phyloP scores from a whole-genome alignment of 1,140 invertebrate genomes.

The Holotrichia oblita region DNA sequence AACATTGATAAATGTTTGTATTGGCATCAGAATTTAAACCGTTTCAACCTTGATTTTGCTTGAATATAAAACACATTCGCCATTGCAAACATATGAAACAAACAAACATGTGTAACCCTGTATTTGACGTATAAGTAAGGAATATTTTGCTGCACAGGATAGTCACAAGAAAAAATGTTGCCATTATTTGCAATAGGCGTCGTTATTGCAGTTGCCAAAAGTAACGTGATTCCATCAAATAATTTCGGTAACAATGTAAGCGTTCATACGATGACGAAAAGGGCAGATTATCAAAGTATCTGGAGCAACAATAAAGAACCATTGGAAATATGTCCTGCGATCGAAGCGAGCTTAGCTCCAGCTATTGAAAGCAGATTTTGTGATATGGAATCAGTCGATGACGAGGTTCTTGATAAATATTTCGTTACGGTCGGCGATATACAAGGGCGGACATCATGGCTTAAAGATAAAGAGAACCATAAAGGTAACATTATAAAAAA shows the following conservation, averaged over 20 bases:
- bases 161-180: not conserved
- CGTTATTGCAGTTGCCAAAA: not conserved
- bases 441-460: not conserved
- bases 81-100: constrained; percentile 8
- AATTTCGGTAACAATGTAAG: not conserved
- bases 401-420: not conserved
- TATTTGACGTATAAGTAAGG: not conserved
- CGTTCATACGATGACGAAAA: not conserved
- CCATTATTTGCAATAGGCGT: not conserved
- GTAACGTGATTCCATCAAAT: not conserved
- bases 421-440: constrained; percentile 23
- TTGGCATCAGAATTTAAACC: not conserved
- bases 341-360: constrained; percentile 32
- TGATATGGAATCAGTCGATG: not conserved
- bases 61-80: not conserved
- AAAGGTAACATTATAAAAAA: not conserved
- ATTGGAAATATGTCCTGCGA: not conserved
- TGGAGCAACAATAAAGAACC: constrained; percentile 27
- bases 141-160: not conserved
- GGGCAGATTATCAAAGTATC: not conserved
- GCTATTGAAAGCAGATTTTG: not conserved
- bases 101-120: constrained; percentile 17
- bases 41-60: not conserved
- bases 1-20: not conserved
- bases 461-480: not conserved